These are phyloP conservation scores for Apantesis nais DNA, from an alignment of 2,888 invertebrate species.

Conservation along the genomic window DNA sequence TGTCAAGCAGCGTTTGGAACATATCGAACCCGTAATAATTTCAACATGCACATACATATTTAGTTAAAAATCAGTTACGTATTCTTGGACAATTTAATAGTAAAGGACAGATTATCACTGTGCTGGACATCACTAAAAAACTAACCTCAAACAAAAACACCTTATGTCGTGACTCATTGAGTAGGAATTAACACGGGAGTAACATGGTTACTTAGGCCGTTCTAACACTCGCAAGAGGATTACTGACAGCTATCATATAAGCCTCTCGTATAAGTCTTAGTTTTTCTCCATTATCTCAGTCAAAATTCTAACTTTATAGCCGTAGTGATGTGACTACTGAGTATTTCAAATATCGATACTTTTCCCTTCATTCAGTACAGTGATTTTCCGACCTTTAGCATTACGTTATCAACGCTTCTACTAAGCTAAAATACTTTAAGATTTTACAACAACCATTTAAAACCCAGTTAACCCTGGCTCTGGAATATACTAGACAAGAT, in stretches of 20 bases:
- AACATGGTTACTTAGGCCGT: background rate
- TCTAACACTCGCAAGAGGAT: background rate
- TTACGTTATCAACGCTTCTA: background rate
- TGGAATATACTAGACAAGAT: background rate
- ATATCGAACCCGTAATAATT: conserved; percentile 47
- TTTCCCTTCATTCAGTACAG: background rate
- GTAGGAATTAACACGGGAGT: background rate
- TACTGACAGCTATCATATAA: background rate
- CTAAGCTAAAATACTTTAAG: conserved; percentile 17
- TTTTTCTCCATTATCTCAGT: background rate
- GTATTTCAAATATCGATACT: background rate
- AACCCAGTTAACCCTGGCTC: background rate
- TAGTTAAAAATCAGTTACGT: conserved; percentile 13
- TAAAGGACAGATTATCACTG: background rate
- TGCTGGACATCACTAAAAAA: background rate
- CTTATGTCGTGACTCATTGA: background rate
- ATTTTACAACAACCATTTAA: conserved; percentile 7
- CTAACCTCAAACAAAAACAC: background rate
- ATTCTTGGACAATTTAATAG: conserved; percentile 6
- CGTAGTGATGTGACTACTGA: background rate
- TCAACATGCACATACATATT: conserved; percentile 25
- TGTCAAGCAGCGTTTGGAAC: conserved; percentile 45
- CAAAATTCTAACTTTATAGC: background rate
- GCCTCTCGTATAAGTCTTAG: too few relatives aligned
- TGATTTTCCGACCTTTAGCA: background rate